A percentile compares a stretch with the other conserved stretches of the same genome.
phyloP scores from a whole-genome alignment of 2,797 vertebrate genomes.

The Manis pentadactyla region DNA sequence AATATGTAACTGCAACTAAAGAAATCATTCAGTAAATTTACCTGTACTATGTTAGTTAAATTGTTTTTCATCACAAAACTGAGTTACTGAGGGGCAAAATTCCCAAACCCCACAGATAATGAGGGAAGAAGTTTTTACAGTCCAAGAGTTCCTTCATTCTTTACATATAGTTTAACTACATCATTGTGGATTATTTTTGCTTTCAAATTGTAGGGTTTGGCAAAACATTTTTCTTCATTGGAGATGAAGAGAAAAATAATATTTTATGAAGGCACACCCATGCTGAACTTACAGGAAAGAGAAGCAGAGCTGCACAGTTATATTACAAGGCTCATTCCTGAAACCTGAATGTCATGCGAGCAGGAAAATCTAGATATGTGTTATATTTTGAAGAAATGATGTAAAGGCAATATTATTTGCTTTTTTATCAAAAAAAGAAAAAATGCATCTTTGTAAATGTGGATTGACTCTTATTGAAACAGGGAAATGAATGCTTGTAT shows the following conservation, averaged over 20 bases:
- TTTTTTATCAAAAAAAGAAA: constrained; percentile 84
- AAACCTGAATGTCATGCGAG: constrained; percentile 91
- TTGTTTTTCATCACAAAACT: constrained; percentile 56
- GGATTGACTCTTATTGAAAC: constrained; percentile 84
- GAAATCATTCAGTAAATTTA: not conserved
- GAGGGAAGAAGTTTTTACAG: constrained; percentile 32
- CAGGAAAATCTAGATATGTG: constrained; percentile 90
- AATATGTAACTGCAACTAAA: constrained; percentile 20
- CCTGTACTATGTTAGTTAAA: not conserved
- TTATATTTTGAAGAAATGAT: constrained; percentile 87
- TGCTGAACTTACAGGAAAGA: constrained; percentile 88
- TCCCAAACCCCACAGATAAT: constrained; percentile 55
- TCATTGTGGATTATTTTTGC: constrained; percentile 55
- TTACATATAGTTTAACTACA: constrained; percentile 73
- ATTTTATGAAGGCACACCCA: constrained; percentile 91
- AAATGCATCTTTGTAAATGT: constrained; percentile 84
- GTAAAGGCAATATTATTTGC: constrained; percentile 89
- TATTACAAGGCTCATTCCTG: constrained; percentile 90
- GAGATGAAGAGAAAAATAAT: constrained; percentile 84
- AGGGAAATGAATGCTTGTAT: constrained; percentile 88
- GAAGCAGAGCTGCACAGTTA: constrained; percentile 87
- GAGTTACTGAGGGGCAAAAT: constrained; percentile 49
- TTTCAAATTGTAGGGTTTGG: constrained; percentile 77
- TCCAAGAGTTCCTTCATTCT: constrained; percentile 71
- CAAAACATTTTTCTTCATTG: constrained; percentile 77